A percentile compares a stretch with the other conserved stretches of the same genome.
phyloP scores from a whole-genome alignment of 2,888 invertebrate genomes.

The Theodoxus fluviatilis region DNA sequence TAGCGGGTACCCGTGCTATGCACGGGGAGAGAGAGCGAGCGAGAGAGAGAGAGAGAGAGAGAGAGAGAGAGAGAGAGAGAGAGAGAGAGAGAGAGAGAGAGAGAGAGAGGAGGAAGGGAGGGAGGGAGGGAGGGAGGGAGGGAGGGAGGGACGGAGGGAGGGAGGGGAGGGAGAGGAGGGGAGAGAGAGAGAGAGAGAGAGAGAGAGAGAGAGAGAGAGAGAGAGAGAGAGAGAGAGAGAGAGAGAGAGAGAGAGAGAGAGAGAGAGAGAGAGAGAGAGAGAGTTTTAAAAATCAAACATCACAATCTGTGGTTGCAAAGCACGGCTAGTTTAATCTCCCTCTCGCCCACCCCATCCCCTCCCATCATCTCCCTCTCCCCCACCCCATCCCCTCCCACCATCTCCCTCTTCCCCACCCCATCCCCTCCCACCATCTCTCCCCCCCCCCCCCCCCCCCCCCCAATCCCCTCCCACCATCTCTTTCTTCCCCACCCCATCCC shows the following conservation, averaged over 20 bases:
- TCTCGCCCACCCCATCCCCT: too few species aligned
- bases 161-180: conserved; percentile 16
- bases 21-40: too few species aligned
- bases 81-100: conserved; percentile 21
- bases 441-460: too few species aligned
- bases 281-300: too few species aligned
- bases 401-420: too few species aligned
- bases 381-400: too few species aligned
- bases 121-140: not conserved
- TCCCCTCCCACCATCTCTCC: too few species aligned
- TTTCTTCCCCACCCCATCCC: too few species aligned
- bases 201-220: conserved; percentile 26
- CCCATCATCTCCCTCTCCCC: too few species aligned
- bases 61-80: conserved; percentile 28
- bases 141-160: conserved; percentile 18
- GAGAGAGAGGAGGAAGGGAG: conserved; percentile 1
- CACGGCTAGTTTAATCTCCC: too few species aligned
- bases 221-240: conserved; percentile 29
- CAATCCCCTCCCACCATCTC: too few species aligned
- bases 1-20: not conserved
- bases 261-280: conserved; percentile 1
- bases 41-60: conserved; percentile 16
- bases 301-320: too few species aligned
- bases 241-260: conserved; percentile 20
- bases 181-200: conserved; percentile 25